These are phyloP conservation scores for Cyprinodon variegatus DNA, from an alignment of 2,113 vertebrate species.

Conservation along the genomic window DNA sequence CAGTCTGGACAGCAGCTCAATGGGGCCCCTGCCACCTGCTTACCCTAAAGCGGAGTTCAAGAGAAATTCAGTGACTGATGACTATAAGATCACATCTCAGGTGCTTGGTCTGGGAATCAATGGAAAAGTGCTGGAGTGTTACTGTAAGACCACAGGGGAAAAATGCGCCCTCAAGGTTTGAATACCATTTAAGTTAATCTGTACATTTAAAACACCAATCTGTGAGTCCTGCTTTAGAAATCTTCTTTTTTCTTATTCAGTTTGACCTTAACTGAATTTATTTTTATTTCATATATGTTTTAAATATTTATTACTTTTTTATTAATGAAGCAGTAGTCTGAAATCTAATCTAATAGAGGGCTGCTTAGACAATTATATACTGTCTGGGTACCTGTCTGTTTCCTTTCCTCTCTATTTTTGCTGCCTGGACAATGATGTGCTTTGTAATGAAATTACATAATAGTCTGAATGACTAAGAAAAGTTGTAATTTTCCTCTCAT, in stretches of 20 bases:
- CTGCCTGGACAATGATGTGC: conserved; percentile 33
- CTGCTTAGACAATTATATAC: conserved; percentile 24
- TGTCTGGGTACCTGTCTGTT: conserved; percentile 27
- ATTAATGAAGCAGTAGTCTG: conserved; percentile 1
- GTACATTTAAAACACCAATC: conserved; percentile 20
- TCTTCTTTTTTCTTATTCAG: neutral
- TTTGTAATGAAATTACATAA: conserved; percentile 21
- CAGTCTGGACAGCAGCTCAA: conserved; percentile 25
- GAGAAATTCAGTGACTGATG: conserved; percentile 66
- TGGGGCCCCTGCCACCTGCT: conserved; percentile 40
- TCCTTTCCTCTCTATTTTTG: neutral
- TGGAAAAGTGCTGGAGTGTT: conserved; percentile 73
- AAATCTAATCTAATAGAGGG: conserved; percentile 1
- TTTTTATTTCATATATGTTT: neutral
- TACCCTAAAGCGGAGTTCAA: conserved; percentile 52
- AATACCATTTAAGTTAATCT: conserved; percentile 1
- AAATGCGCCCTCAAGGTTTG: conserved; percentile 75
- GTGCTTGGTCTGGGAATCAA: conserved; percentile 72
- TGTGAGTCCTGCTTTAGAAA: neutral
- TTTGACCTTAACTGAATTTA: neutral
- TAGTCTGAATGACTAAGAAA: neutral
- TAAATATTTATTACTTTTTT: neutral
- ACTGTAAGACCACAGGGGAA: conserved; percentile 65
- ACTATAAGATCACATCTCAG: conserved; percentile 68
- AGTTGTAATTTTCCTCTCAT: neutral